Evolutionary conservation across 2,113 vertebrate genomes (phyloP), one percentile per base, ranked within the genome.

Genomic region (Siniperca chuatsi): DNA sequence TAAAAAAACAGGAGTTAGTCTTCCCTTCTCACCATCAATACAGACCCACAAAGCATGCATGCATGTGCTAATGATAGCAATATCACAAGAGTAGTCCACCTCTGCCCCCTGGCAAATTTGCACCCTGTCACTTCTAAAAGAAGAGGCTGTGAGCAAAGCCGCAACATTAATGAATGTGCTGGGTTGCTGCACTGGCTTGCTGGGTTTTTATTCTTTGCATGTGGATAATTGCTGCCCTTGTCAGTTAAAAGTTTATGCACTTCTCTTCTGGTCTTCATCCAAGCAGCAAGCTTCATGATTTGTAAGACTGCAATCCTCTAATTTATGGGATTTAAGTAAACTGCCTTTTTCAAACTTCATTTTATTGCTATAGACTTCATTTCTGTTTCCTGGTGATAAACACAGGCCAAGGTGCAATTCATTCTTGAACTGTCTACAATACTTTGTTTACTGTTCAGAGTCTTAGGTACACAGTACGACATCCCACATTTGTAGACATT

Each of bases 181-280:
- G 74, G 90, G 90, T 82, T 71, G 89, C 84, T 82, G 58, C 80
- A 61, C 82, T 71, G 80, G 48, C 91, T 85, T 80, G 64, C 79
- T 83, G 85, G 82, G 72, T 84, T 89, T 90, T 91, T 90, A 87
- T 89, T 92, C 90, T 88, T 87, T 90, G 73, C 84, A 84, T 90
- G 83, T 68, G 76, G 90, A 86, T 94, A 94, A 92, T 94, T 94
- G 90, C 92, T 16, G 42, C 57, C 71, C 90, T 84, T 90, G 91
- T 94, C 93, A 88, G 87, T 92, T 84, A 86, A 86, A 94, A 90
- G 80, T 90, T 84, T 91, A 90, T 89, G 87, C 78, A 83, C 86
- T 90, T 85, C 79, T 79, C 57, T 2, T 37, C 73, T 92, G 88
- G 84, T 86, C 82, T 84, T 75, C 79, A 84, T 83, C 90, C 88